phyloP scores from a whole-genome alignment of 1,140 invertebrate genomes.

The Drosophila mauritiana region DNA sequence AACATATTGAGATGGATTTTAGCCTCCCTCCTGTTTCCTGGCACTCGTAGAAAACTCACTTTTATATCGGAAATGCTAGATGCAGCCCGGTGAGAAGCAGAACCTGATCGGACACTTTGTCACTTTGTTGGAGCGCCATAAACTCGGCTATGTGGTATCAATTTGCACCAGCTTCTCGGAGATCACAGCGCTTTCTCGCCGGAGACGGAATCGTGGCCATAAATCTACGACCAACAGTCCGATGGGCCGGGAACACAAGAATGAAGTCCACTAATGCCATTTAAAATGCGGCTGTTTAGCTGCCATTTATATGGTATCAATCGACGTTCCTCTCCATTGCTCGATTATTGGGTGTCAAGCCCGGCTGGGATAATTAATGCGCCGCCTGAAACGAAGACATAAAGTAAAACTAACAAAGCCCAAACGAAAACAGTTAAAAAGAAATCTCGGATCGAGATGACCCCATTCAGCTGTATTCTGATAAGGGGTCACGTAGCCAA shows the following conservation, averaged over 20 bases:
- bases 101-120: slow-evolving; percentile 18
- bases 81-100: slow-evolving; percentile 6
- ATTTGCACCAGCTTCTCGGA: slow-evolving; percentile 42
- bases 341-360: slow-evolving; percentile 50
- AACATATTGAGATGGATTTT: not conserved
- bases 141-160: slow-evolving; percentile 53
- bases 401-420: slow-evolving; percentile 44
- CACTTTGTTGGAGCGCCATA: slow-evolving; percentile 24
- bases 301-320: slow-evolving; percentile 76
- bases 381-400: slow-evolving; percentile 42
- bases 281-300: slow-evolving; percentile 65
- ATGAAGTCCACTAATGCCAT: slow-evolving; percentile 58
- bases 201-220: slow-evolving; percentile 27
- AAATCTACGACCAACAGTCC: slow-evolving; percentile 54
- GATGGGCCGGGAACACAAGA: slow-evolving; percentile 11
- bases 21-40: slow-evolving; percentile 23
- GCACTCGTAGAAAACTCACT: slow-evolving; percentile 14
- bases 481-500: slow-evolving; percentile 46
- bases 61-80: slow-evolving; percentile 20
- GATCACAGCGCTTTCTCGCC: slow-evolving; percentile 51
- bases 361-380: slow-evolving; percentile 63
- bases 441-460: slow-evolving; percentile 61
- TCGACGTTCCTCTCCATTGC: slow-evolving; percentile 37
- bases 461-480: slow-evolving; percentile 34
- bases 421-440: slow-evolving; percentile 55